Evolutionary conservation across 2,888 invertebrate genomes (phyloP).

Genomic region (Drosophila helvetica): DNA sequence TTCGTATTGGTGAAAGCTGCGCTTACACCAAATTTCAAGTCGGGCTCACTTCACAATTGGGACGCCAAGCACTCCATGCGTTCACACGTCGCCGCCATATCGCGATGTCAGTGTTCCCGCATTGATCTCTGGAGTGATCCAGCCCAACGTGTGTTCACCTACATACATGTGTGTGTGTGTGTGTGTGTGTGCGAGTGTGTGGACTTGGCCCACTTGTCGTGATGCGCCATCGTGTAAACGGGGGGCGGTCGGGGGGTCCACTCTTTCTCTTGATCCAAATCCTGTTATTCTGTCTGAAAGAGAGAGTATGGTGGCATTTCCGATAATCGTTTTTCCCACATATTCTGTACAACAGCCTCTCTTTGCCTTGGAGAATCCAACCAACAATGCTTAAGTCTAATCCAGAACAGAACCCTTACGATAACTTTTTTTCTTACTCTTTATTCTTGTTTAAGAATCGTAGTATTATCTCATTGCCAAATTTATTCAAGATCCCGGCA

Average conservation of each 20-base stretch:
- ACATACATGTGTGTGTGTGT: too few relatives aligned
- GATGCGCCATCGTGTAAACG: background rate
- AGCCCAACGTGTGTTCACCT: background rate
- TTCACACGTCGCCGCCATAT: constrained; percentile 21
- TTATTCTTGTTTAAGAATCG: background rate
- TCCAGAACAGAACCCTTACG: too few relatives aligned
- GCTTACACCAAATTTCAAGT: constrained; percentile 47
- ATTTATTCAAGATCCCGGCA: constrained; percentile 88
- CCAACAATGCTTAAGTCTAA: too few relatives aligned
- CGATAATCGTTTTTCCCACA: too few relatives aligned
- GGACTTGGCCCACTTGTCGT: background rate
- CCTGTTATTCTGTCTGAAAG: background rate
- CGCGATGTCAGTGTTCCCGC: background rate
- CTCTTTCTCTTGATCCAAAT: background rate
- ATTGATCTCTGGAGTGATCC: constrained; percentile 1
- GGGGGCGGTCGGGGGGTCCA: too few relatives aligned
- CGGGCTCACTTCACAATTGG: constrained; percentile 67
- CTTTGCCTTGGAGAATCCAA: too few relatives aligned
- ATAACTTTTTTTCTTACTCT: too few relatives aligned
- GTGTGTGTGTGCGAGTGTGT: background rate
- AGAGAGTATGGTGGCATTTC: background rate
- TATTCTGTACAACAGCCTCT: too few relatives aligned
- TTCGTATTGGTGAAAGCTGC: constrained; percentile 75
- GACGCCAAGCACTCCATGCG: constrained; percentile 38
- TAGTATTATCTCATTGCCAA: background rate